phyloP scores from a whole-genome alignment of 2,797 vertebrate species.

The Malurus splendens region DNA sequence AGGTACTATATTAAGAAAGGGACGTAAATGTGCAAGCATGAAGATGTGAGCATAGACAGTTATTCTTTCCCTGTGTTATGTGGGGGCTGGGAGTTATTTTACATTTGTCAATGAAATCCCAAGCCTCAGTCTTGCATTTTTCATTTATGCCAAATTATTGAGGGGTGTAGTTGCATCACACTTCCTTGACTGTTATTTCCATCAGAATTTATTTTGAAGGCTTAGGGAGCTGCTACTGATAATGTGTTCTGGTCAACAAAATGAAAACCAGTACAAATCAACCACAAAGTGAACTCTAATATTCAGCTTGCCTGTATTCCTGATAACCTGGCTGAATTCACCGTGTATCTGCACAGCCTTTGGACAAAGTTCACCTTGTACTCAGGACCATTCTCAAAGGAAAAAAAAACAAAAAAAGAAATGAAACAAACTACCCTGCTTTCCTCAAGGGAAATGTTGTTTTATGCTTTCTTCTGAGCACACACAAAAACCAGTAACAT shows the following conservation, averaged over 20 bases:
- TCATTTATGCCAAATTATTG: not conserved
- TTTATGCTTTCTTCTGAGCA: not conserved
- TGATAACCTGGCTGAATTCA: not conserved
- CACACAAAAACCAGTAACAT: not conserved
- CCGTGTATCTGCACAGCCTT: not conserved
- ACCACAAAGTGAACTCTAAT: not conserved
- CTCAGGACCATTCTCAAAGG: not conserved
- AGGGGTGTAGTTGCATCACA: not conserved
- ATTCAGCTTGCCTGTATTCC: not conserved
- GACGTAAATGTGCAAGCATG: not conserved
- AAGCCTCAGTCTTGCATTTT: not conserved
- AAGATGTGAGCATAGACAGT: not conserved
- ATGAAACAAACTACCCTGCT: not conserved
- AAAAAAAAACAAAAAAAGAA: not conserved
- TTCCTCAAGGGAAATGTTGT: not conserved
- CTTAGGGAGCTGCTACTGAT: not conserved
- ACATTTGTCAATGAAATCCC: not conserved
- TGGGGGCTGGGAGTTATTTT: not conserved
- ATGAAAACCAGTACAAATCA: conserved; percentile 16
- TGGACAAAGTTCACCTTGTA: not conserved
- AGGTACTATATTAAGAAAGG: not conserved
- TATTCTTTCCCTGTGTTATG: not conserved
- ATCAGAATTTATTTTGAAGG: not conserved
- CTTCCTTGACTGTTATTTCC: not conserved
- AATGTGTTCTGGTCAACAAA: not conserved